These are phyloP conservation scores for Tachuris rubrigastra DNA, from an alignment of 2,113 vertebrate genomes.

Conservation along the genomic window DNA sequence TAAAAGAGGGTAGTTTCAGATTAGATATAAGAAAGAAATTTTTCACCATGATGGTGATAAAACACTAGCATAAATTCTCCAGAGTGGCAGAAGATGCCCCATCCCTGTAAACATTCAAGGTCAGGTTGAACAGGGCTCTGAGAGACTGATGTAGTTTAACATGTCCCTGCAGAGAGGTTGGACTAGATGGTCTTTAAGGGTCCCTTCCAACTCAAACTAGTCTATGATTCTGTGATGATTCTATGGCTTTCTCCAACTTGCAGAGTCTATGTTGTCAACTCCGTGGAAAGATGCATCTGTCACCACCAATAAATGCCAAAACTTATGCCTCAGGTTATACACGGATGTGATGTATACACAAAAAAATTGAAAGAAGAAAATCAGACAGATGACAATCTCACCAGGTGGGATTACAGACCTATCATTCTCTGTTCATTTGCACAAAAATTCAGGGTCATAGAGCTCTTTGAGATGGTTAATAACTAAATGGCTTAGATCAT, in stretches of 20 bases:
- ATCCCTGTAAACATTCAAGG: not conserved
- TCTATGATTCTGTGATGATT: not conserved
- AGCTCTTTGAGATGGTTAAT: not conserved
- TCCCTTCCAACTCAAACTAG: not conserved
- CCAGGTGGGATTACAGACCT: not conserved
- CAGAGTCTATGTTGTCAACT: not conserved
- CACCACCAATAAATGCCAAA: not conserved
- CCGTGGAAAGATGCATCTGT: not conserved
- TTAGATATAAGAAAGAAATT: not conserved
- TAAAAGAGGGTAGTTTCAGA: not conserved
- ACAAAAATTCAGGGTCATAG: not conserved
- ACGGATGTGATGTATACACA: not conserved
- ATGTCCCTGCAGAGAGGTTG: not conserved
- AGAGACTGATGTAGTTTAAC: not conserved
- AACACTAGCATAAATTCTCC: not conserved
- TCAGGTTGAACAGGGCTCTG: not conserved
- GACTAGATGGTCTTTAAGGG: not conserved
- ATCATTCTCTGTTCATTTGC: not conserved
- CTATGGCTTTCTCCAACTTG: not conserved
- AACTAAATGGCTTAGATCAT: not conserved
- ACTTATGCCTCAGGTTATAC: not conserved
- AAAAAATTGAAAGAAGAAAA: not conserved
- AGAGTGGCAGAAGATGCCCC: not conserved
- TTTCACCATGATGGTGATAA: not conserved
- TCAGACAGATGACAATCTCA: not conserved